Conservation (phyloP, 2,888 invertebrate species). For the Heteropelma amictum region DNA sequence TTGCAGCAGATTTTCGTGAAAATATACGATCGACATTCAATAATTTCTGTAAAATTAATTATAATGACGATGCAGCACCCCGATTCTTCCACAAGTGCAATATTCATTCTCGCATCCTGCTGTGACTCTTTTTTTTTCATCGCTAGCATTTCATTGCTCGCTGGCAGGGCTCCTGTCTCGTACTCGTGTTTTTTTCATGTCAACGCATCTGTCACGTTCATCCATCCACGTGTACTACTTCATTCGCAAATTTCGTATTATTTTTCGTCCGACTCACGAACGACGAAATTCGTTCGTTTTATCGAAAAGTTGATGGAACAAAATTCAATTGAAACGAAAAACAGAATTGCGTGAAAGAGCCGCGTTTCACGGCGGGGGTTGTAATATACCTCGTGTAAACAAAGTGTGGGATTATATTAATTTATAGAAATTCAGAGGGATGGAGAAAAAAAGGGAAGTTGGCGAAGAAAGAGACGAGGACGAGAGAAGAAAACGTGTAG, state of each 20-base stretch:
- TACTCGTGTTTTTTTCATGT: not conserved
- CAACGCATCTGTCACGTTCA: not conserved
- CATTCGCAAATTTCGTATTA: not conserved
- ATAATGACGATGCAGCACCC: slow-evolving; percentile 54
- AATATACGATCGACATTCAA: slow-evolving; percentile 67
- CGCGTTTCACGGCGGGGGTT: not conserved
- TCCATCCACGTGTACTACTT: not conserved
- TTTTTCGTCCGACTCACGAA: not conserved
- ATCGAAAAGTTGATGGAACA: too few species aligned
- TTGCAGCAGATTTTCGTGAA: too few species aligned
- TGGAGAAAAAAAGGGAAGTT: not conserved
- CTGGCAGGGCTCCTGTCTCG: too few species aligned
- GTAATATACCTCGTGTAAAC: slow-evolving; percentile 28
- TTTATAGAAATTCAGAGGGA: not conserved
- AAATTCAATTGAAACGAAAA: not conserved
- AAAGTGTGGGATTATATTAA: slow-evolving; percentile 20
- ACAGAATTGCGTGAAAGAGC: not conserved
- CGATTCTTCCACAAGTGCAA: slow-evolving; percentile 18
- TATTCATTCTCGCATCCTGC: not conserved
- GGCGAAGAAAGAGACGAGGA: not conserved
- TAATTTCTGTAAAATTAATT: slow-evolving; percentile 70
- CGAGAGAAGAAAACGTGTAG: too few species aligned
- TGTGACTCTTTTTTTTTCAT: slow-evolving; percentile 22
- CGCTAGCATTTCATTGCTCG: slow-evolving; percentile 42
- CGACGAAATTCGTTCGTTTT: not conserved